phyloP scores from a whole-genome alignment of 2,888 invertebrate genomes.

The Euzetes globulus region DNA sequence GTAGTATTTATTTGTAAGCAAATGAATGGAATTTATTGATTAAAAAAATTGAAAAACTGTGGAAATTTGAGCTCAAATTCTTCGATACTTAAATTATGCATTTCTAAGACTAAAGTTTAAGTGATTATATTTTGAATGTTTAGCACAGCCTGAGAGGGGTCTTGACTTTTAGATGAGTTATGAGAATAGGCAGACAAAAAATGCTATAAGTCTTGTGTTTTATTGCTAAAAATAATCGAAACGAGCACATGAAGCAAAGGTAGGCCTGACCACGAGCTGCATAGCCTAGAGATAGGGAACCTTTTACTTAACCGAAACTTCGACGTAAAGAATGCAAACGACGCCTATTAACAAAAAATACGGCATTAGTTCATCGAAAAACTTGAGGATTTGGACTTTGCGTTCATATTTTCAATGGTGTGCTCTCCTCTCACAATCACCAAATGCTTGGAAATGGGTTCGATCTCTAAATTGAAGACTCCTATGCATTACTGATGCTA shows the following conservation, averaged over 20 bases:
- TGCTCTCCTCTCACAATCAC: background rate
- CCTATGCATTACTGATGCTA: background rate
- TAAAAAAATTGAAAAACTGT: background rate
- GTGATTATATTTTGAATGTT: background rate
- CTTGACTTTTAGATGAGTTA: slow-evolving; percentile 28
- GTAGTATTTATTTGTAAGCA: slow-evolving; percentile 7
- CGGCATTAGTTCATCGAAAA: background rate
- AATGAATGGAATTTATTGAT: background rate
- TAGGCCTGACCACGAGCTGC: slow-evolving; percentile 16
- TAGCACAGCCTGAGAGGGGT: slow-evolving; percentile 11
- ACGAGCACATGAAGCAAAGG: slow-evolving; percentile 5
- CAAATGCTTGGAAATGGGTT: background rate
- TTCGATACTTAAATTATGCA: background rate
- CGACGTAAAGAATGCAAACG: background rate
- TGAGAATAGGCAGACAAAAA: slow-evolving; percentile 23
- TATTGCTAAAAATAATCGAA: slow-evolving; percentile 29
- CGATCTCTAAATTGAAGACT: background rate
- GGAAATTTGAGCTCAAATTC: background rate
- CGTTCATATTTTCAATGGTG: background rate
- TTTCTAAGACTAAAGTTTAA: background rate
- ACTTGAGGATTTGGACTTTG: background rate
- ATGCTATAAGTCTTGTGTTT: slow-evolving; percentile 29
- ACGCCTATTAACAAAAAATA: slow-evolving; percentile 14
- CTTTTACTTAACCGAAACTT: background rate
- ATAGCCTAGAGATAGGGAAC: slow-evolving; percentile 26